These are phyloP conservation scores for Tuberolachnus salignus DNA, from an alignment of 2,888 invertebrate genomes.

Conservation along the genomic window DNA sequence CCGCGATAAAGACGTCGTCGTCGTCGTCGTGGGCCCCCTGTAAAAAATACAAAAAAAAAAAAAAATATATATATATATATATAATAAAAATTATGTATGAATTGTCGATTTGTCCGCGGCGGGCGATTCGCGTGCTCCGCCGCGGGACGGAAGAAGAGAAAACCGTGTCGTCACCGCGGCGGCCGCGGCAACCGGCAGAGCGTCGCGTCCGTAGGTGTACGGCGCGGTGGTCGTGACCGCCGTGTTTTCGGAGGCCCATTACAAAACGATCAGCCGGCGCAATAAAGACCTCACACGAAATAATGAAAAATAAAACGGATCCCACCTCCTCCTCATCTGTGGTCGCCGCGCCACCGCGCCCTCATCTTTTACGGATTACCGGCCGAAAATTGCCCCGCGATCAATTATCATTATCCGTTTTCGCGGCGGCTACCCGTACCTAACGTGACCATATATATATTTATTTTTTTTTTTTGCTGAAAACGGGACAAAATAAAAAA, in stretches of 20 bases:
- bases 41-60: not conserved
- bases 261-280: constrained; percentile 55
- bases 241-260: constrained; percentile 44
- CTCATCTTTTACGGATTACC: constrained; percentile 56
- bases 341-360: not conserved
- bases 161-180: constrained; percentile 34
- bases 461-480: too few relatives aligned
- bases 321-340: not conserved
- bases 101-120: constrained; percentile 28
- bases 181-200: too few relatives aligned
- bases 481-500: too few relatives aligned
- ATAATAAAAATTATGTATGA: constrained; percentile 15
- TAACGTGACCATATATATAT: too few relatives aligned
- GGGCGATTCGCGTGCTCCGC: constrained; percentile 9
- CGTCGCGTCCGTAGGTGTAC: too few relatives aligned
- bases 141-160: constrained; percentile 1
- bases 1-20: not conserved
- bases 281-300: constrained; percentile 57
- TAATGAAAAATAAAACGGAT: constrained; percentile 46
- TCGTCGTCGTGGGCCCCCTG: too few relatives aligned
- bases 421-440: constrained; percentile 23
- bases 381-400: constrained; percentile 50
- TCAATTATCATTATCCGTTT: constrained; percentile 53
- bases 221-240: constrained; percentile 45
- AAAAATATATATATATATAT: not conserved